Base-by-base conservation (phyloP, 2,888 invertebrate genomes). In the Mesoligia furuncula region DNA sequence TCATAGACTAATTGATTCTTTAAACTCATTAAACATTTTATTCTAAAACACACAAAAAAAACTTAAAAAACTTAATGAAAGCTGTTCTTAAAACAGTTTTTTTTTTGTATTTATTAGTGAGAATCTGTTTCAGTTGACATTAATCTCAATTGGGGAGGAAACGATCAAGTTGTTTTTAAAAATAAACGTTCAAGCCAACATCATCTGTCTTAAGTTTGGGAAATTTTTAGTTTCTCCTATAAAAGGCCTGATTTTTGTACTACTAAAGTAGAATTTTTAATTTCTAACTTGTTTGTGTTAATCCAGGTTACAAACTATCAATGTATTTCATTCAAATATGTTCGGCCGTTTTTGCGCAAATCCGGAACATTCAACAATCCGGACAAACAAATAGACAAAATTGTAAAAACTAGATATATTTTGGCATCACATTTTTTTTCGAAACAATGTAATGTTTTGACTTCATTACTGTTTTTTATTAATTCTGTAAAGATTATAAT, bases 61-160 rank as follows among this genome's bases (percentile, higher is more conserved):
- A 7, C 24, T 24, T 11, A 1, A 8, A 13, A 51, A 39, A 20
- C 31, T 70, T 57, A 36, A 36, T 39, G 31, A 8, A 51, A 54
- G 15, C 24, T 45, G 5, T 45, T 79, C 5, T 42, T n/a, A 54
- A 79, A 71, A 86, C 84, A 85, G 88, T 90, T 91, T 92, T 90
- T 91, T 92, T 39, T 93, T 92, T 91, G 87, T 91, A 90, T 92
- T 91, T 91, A 91, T 93, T 92, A 93, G 89, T 87, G 88, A 84
- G 81, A 85, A 88, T 89, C 88, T 84, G 86, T 90, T 92, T 93
- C 91, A 90, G 94, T 93, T 92, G 91, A 87, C 92, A 91, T 94
- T 94, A 92, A 94, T 95, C 94, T 94, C 93, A 93, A 95, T 95
- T 91, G 90, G 92, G 91, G 87, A 86, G 83, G 86, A 87, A 86